Evolutionary conservation across 2,797 vertebrate genomes (phyloP), one percentile per base, ranked within the genome.

Genomic region (Picus viridis): DNA sequence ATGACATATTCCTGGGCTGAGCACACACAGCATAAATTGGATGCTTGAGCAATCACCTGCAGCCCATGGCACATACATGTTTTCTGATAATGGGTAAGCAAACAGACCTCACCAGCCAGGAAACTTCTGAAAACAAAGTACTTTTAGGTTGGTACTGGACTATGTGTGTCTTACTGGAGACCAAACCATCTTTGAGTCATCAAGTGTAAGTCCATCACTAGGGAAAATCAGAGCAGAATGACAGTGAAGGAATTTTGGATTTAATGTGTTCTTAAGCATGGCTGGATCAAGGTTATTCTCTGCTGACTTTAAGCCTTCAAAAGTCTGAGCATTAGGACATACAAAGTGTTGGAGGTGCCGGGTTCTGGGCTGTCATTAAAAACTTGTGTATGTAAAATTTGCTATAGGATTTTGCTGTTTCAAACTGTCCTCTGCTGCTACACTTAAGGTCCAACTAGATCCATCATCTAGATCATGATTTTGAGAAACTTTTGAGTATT

Each of bases 31-130:
- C 17, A 22, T 22, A n/a, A 49, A 39, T 49, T 4, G 34, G 26
- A 68, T n/a, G 45, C 22, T 30, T 79, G 62, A 72, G 23, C 26
- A 64, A 19, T 58, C 22, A 39, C 15, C 30, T 69, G 45, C 59
- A 69, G 56, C 27, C 64, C 56, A 23, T 30, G 18, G 24, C 16
- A 58, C 0, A 0, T 23, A 41, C 56, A 30, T 0, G 0, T 63
- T 72, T 80, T 43, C 43, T 68, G 24, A 43, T 58, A 10, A 49
- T 54, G n/a, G 19, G 12, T 67, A 24, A 75, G 15, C 64, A 71
- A 83, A 62, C 36, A 67, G 56, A 7, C 26, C 16, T 79, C 16
- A 36, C 29, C 49, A 63, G 18, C 41, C 57, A 9, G 58, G 14
- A 61, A 51, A 56, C 49, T 26, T 78, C 41, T 64, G 57, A 49